phyloP scores from a whole-genome alignment of 2,113 vertebrate genomes.

The Neolamprologus caudopunctatus region DNA sequence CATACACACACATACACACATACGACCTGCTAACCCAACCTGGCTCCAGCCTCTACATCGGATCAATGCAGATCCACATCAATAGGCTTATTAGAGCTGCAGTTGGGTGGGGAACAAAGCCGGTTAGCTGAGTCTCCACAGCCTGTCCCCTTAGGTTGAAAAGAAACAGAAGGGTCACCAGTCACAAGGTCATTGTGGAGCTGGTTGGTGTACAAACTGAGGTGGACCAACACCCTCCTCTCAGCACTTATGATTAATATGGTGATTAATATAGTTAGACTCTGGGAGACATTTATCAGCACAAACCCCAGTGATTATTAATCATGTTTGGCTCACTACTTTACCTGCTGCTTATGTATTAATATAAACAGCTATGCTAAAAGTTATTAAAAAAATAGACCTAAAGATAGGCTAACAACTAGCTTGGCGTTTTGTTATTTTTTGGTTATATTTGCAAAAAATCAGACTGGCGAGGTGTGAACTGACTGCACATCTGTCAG shows the following conservation, averaged over 20 bases:
- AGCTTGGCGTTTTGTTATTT: neutral
- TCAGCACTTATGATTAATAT: conserved; percentile 35
- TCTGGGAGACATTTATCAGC: conserved; percentile 35
- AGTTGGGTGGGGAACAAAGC: conserved; percentile 60
- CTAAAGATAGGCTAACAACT: neutral
- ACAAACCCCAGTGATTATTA: conserved; percentile 19
- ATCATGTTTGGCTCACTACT: neutral
- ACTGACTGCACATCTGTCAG: neutral
- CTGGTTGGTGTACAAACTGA: neutral
- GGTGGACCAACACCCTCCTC: neutral
- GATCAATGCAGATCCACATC: conserved; percentile 60
- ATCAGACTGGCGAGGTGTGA: neutral
- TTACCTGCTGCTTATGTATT: neutral
- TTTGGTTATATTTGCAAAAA: neutral
- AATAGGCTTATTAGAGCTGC: conserved; percentile 65
- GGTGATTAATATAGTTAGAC: conserved; percentile 46
- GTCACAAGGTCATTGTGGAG: conserved; percentile 51
- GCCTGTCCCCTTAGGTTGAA: conserved; percentile 28
- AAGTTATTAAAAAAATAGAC: neutral
- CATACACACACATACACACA: neutral
- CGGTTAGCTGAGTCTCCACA: conserved; percentile 50
- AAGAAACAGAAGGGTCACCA: conserved; percentile 42
- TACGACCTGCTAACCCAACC: conserved; percentile 7
- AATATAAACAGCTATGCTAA: neutral
- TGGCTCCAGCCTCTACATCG: conserved; percentile 3